These are phyloP conservation scores for human (Homo sapiens) DNA, from an alignment of 2,113 vertebrate genomes.

Conservation along the genomic window DNA sequence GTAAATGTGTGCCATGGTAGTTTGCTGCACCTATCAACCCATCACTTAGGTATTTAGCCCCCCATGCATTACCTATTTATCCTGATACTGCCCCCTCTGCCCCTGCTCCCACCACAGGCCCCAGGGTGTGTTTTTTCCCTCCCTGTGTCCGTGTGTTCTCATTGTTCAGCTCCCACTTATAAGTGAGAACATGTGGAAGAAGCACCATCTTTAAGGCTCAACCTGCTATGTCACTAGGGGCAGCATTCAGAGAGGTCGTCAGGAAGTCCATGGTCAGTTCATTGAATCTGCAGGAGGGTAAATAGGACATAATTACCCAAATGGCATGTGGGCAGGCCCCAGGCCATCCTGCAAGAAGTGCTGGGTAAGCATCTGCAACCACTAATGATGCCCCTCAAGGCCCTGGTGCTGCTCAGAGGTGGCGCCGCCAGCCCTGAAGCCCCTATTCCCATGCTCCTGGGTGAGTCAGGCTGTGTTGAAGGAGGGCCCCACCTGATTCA, in stretches of 20 bases:
- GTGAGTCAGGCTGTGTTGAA: conserved; percentile 50
- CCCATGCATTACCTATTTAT: too few species aligned
- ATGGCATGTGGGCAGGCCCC: conserved; percentile 39
- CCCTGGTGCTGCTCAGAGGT: conserved; percentile 37
- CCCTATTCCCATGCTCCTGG: conserved; percentile 44
- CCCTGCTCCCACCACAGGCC: too few species aligned
- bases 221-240: not conserved
- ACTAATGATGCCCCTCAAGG: conserved; percentile 67
- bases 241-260: not conserved
- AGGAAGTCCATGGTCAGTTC: conserved; percentile 37
- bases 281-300: conserved; percentile 34
- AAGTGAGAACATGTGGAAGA: too few species aligned
- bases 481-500: conserved; percentile 49
- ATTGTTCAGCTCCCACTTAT: too few species aligned
- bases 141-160: too few species aligned
- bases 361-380: conserved; percentile 56
- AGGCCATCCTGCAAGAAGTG: conserved; percentile 52
- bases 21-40: too few species aligned
- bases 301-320: conserved; percentile 53
- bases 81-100: too few species aligned
- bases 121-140: too few species aligned
- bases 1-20: too few species aligned
- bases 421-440: not conserved
- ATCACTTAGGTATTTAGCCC: too few species aligned
- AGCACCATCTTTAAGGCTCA: not conserved